Conservation (phyloP, 2,797 vertebrate species). For the Muscicapa striata region DNA sequence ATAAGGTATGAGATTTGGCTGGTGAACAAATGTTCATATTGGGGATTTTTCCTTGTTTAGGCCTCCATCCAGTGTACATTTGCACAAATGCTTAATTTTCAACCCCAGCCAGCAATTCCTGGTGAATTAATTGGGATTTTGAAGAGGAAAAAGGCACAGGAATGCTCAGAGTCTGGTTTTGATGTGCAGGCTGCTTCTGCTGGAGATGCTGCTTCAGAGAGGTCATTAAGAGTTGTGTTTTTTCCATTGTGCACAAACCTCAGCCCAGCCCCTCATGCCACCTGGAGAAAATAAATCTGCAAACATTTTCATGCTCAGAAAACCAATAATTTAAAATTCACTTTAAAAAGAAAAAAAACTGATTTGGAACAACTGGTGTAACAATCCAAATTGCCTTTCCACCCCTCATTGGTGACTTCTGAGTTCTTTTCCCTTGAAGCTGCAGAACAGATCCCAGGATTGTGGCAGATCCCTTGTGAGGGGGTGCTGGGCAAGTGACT, state of each 20-base stretch:
- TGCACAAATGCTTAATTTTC: neutral
- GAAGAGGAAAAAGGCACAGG: neutral
- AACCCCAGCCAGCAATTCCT: neutral
- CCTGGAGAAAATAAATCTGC: neutral
- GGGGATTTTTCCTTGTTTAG: neutral
- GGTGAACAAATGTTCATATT: neutral
- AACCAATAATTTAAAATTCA: neutral
- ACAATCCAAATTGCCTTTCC: neutral
- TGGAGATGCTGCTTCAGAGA: neutral
- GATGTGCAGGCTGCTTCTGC: neutral
- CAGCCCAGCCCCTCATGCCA: neutral
- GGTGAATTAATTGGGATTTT: neutral
- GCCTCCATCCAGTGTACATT: neutral
- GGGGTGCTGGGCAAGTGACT: neutral
- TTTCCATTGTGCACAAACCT: neutral
- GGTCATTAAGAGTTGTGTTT: neutral
- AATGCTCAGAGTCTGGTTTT: neutral
- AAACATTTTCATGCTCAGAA: neutral
- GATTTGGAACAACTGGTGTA: fast-evolving
- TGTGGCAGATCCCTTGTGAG: fast-evolving
- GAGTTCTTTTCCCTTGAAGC: neutral
- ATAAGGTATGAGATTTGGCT: neutral
- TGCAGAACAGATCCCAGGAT: neutral
- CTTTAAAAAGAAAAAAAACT: neutral
- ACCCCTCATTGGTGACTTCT: neutral